Conservation (phyloP, 2,113 vertebrate genomes). For the Barnardius zonarius region DNA sequence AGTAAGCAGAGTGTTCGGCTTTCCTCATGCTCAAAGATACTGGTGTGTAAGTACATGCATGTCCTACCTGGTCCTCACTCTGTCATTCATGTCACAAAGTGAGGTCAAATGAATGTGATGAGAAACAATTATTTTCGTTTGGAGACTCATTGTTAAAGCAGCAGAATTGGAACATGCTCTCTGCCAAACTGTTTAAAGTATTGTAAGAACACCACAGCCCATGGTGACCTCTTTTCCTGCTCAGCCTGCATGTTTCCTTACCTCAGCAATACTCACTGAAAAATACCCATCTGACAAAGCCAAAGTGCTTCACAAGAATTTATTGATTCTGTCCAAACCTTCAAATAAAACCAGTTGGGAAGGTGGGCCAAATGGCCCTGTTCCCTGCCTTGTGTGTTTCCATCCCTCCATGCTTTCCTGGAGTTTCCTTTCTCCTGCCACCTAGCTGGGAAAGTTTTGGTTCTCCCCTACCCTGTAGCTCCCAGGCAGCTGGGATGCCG, state of each 20-base stretch:
- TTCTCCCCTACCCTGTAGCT: neutral
- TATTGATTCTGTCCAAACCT: neutral
- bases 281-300: neutral
- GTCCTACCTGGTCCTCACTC: neutral
- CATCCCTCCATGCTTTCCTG: neutral
- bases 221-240: neutral
- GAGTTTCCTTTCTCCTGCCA: neutral
- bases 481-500: accelerated
- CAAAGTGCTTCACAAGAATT: neutral
- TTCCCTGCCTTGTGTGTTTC: neutral
- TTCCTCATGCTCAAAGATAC: neutral
- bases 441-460: neutral
- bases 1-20: neutral
- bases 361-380: neutral
- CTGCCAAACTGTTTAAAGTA: neutral
- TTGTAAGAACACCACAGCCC: neutral
- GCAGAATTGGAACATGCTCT: neutral
- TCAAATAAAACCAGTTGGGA: neutral
- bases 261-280: neutral
- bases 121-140: neutral
- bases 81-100: neutral
- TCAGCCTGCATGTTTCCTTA: neutral
- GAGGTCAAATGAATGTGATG: neutral
- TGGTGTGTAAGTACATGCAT: accelerated
- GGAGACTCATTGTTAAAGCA: neutral